Evolutionary conservation across 2,888 invertebrate species (phyloP), one percentile per base, ranked within the genome.

Genomic region (Gonocerus acuteangulatus): DNA sequence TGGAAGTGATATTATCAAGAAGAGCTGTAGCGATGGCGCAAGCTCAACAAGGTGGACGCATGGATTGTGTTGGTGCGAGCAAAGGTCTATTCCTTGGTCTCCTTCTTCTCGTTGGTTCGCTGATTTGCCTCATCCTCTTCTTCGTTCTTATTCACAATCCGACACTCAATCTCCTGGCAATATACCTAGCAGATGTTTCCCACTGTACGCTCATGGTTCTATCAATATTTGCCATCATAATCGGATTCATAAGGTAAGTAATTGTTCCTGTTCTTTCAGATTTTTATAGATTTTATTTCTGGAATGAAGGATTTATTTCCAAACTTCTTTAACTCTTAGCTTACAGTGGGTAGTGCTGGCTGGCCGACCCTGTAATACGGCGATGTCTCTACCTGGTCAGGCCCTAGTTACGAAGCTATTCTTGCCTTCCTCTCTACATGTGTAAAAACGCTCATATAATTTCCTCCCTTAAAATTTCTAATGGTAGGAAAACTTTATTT

Each of bases 61-160:
- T 95, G 62, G 95, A 95, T 77, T 95, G 95, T 74, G 89, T 94
- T 39, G 94, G 95, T 22, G 93, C 95, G 23, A 93, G 92, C 72
- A 91, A 91, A 74, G 92, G 93, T 68, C 82, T 94, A 57, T 94
- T 94, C 82, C 89, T 91, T 75, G 94, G 94, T 70, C 81, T 94
- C 56, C 81, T 94, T 64, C 82, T 93, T 67, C 80, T 94, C 70
- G 93, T 94, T 68, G 90, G 89, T 61, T 90, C 93, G 19, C 80
- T 94, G 69, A 94, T 94, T 75, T 92, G 92, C 76, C 80, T 95
- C 74, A 94, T 95, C 71, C 82, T 95, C 67, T 95, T 95, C 86
- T 95, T 95, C 79, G 94, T 95, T 68, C 82, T 95, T 71, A 88
- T 94, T 69, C 88, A 88, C 74, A 87, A 91, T 74, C 84, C 85